Base-by-base conservation (phyloP, 2,888 invertebrate genomes). In the Volucella zonaria region DNA sequence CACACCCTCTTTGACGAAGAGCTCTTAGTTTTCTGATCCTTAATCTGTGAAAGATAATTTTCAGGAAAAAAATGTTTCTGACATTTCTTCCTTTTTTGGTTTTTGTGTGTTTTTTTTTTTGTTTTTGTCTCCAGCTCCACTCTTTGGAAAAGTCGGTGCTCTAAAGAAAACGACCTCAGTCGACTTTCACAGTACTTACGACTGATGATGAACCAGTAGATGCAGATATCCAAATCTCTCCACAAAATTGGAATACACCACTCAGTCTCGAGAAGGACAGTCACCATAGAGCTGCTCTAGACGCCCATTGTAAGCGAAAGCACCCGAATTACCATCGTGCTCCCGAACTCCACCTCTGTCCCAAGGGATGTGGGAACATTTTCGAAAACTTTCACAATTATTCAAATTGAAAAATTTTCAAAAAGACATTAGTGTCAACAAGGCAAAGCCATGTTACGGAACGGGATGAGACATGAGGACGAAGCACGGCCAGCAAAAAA, bases 361-460 rank as follows among this genome's bases (percentile, higher is more conserved):
- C 14, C 38, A 61, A 45, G 62, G 70, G 71, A 85, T 85, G 81
- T 81, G 76, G 58, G 85, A 77, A 81, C 49, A 73, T 73, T 76
- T 85, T 85, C 76, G 71, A 68, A 87, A 87, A 87, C 85, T 87
- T 87, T 87, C 80, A 87, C 87, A 87, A 87, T 87, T 87, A 87
- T 87, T 87, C 86, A 87, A 87, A 87, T 87, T 87, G 80, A 87
- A 87, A 87, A 85, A 73, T 77, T 85, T 87, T 86, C 87, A 87
- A 87, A 87, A 87, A 87, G 87, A 87, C 87, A 87, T 87, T 87
- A 87, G 87, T 87, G 87, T 87, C 87, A 87, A 87, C 85, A 87
- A 81, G 86, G 81, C 80, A 76, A 81, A 80, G 74, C 82, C 82
- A 61, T 83, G 82, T 64, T 75, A 51, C 66, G 49, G 68, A 68